Percentiles rank a stretch among this genome's conserved stretches.
Conservation (phyloP, 2,888 invertebrate genomes). For the Athetis lepigone region DNA sequence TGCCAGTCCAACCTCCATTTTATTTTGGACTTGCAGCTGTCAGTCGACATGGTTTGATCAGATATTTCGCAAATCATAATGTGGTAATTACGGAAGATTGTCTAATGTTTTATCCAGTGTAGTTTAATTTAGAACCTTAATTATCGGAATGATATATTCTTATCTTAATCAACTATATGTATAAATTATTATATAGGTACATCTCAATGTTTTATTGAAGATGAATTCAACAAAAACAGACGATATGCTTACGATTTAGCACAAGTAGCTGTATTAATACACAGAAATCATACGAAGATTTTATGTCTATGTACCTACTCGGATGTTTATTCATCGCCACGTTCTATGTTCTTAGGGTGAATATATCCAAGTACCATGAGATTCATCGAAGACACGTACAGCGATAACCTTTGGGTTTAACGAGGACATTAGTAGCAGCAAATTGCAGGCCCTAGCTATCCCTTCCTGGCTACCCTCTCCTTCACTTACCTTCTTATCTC, state of each 20-base stretch:
- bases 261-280: slow-evolving; percentile 15
- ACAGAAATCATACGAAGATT: slow-evolving; percentile 23
- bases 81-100: too few species aligned
- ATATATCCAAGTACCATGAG: slow-evolving; percentile 22
- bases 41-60: too few species aligned
- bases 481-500: slow-evolving; percentile 29
- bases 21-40: too few species aligned
- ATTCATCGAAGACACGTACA: slow-evolving; percentile 52
- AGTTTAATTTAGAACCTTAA: too few species aligned
- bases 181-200: too few species aligned
- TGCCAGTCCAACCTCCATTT: too few species aligned
- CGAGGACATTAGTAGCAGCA: slow-evolving; percentile 51
- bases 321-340: slow-evolving; percentile 11
- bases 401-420: slow-evolving; percentile 54
- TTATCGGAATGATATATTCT: too few species aligned
- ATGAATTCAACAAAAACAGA: too few species aligned
- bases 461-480: slow-evolving; percentile 27
- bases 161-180: too few species aligned
- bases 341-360: slow-evolving; percentile 21
- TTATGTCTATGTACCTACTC: slow-evolving; percentile 10
- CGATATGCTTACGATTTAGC: background rate
- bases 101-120: too few species aligned
- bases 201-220: too few species aligned
- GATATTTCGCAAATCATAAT: too few species aligned
- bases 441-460: slow-evolving; percentile 42